Conservation (phyloP, 1,140 invertebrate genomes). For the Penaeus indicus region DNA sequence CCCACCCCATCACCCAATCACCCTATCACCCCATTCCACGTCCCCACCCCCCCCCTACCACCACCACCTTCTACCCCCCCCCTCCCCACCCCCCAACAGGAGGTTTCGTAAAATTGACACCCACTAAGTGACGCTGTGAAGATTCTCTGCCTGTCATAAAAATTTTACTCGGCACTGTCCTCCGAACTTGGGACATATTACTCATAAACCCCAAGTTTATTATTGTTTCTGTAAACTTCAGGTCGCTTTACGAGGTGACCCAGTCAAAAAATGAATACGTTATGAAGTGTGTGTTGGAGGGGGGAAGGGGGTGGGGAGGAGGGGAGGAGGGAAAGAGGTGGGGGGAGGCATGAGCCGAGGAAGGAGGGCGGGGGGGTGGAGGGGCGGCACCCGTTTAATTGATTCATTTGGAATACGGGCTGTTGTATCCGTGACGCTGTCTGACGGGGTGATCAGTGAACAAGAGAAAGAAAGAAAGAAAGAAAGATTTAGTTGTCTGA, state of each 20-base stretch:
- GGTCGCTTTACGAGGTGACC: conserved; percentile 49
- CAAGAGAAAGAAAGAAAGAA: too few relatives aligned
- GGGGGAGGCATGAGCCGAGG: not conserved
- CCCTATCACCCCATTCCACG: not conserved
- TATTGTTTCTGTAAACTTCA: conserved; percentile 59
- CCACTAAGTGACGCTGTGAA: conserved; percentile 4
- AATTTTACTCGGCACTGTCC: conserved; percentile 29
- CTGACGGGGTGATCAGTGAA: too few relatives aligned
- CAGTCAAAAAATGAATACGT: conserved; percentile 44
- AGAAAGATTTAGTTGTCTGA: too few relatives aligned
- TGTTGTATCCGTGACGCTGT: too few relatives aligned
- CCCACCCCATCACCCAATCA: not conserved
- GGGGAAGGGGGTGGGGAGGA: not conserved
- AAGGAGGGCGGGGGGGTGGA: not conserved
- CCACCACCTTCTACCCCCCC: not conserved
- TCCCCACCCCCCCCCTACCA: not conserved
- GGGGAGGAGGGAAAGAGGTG: conserved; percentile 22
- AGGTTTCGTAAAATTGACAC: not conserved
- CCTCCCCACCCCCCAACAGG: not conserved
- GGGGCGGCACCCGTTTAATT: not conserved
- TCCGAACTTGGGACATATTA: conserved; percentile 58
- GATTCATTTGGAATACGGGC: too few relatives aligned
- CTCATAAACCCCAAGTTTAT: conserved; percentile 60
- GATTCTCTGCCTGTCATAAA: conserved; percentile 7
- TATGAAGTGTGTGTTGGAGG: conserved; percentile 36